Base-by-base conservation (phyloP, 2,797 vertebrate genomes). In the Anomalospiza imberbis region DNA sequence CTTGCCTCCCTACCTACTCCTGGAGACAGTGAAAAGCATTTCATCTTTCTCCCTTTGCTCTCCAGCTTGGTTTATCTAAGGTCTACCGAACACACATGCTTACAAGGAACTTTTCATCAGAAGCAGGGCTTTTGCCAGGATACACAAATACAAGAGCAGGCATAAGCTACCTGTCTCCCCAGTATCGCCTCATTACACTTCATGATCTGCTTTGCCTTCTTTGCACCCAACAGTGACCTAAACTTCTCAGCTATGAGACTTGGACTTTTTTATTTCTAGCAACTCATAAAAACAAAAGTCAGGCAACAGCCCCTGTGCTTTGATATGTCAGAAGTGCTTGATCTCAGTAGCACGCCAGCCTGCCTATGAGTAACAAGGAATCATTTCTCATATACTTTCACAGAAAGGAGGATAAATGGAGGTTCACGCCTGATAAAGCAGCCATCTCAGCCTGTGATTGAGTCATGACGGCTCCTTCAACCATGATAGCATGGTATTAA, bases 391-490 rank as follows among this genome's bases (percentile, higher is more conserved):
- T 68, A 74, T 3, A 48, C 55, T 77, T 75, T 28, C 73, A 66
- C 58, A 63, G 57, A 88, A 88, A 75, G 48, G 40, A 88, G 66
- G 66, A 93, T 86, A 96, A 95, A 89, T 93, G 79, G 91, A 94
- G 82, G 82, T 78, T 94, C 76, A 85, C 0, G 10, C 82, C 91
- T 85, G 91, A 95, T 89, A 86, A 95, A 95, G 93, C 92, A 78
- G 62, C 66, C 87, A 88, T 50, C 85, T 93, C 91, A 78, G 91
- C 61, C 85, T 88, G 68, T 89, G 91, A 96, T 78, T 77, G 87
- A 96, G 82, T 89, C 85, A 84, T 81, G 88, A 95, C 6, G 0
- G 55, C 45, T 76, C 60, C 82, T 89, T 95, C 93, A 93, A 83
- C 91, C 93, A 81, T 48, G 85, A 92, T 14, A 94, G 73, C 58